Base-by-base conservation (phyloP, 1,140 invertebrate genomes). In the Galendromus occidentalis region DNA sequence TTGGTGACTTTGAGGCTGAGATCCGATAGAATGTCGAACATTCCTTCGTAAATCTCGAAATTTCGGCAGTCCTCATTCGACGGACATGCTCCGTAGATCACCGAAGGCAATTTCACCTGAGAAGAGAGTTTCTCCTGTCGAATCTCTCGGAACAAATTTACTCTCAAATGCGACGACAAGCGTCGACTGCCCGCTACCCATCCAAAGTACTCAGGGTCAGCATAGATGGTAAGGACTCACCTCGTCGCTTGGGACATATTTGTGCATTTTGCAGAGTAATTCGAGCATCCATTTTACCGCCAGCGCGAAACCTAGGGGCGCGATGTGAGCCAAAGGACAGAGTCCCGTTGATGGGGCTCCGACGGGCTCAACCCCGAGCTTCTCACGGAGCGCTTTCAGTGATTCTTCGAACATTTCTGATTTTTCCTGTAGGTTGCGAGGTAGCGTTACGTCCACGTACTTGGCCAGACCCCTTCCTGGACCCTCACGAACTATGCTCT, bases 1-100 rank as follows among this genome's bases (percentile, higher is more conserved):
- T 59, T 59, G 12, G 51, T 59, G 17, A 59, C 51, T 59, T 59
- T 59, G 14, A 59, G 51, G 22, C 51, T 59, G 17, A 59, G 22
- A 22, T 59, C 51, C 6, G 51, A 59, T 1, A 59, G 22, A 9
- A 33, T 22, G 33, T 59, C 51, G 22, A 59, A 59, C 51, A 59
- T 59, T 5, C 51, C 51, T 29, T 59, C 51, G 22, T 59, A 59
- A 2, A 59, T 33, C 22, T 59, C 51, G 22, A 59, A 59, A 33
- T 59, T 59, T 14, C 51, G 51, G 25, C 51, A 59, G 9, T 59
- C 51, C 51, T 59, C 51, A 22, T 59, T 59, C 22, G 51, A 25
- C 51, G 51, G 51, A 22, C 51, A 59, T 1, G 51, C 51, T 59
- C 51, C 51, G 22, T 59, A 59, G 12, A 59, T 59, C 14, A 59